These are phyloP conservation scores for Drosophila kuntzei DNA, from an alignment of 2,888 invertebrate genomes.

Conservation along the genomic window DNA sequence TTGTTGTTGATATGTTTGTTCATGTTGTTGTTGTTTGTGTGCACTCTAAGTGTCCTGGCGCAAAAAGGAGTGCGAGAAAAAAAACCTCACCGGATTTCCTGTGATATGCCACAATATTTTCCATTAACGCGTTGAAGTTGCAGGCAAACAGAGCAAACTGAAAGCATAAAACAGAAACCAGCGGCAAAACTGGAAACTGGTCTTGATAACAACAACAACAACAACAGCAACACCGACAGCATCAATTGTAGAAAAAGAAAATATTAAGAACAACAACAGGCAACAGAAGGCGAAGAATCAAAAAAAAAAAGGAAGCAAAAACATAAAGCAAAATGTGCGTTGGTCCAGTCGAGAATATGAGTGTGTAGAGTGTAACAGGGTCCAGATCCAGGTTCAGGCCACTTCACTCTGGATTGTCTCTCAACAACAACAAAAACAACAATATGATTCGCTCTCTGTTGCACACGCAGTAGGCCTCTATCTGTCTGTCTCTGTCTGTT, in stretches of 20 bases:
- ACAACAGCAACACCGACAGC: slow-evolving; percentile 22
- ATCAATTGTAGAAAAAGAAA: slow-evolving; percentile 33
- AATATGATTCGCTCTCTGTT: slow-evolving; percentile 20
- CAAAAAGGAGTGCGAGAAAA: slow-evolving; percentile 66
- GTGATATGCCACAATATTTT: slow-evolving; percentile 83
- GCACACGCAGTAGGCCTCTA: slow-evolving; percentile 15
- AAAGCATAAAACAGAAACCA: slow-evolving; percentile 44
- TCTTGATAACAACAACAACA: slow-evolving; percentile 68
- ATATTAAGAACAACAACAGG: slow-evolving; percentile 42
- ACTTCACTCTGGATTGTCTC: slow-evolving; percentile 57
- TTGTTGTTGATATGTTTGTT: background rate
- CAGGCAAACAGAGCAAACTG: slow-evolving; percentile 61
- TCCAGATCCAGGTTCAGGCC: slow-evolving; percentile 60
- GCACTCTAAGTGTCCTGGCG: slow-evolving; percentile 69
- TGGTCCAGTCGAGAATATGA: slow-evolving; percentile 39
- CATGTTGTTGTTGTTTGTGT: slow-evolving; percentile 26
- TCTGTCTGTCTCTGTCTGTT: background rate
- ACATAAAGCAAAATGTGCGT: slow-evolving; percentile 64
- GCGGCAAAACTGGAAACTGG: slow-evolving; percentile 48
- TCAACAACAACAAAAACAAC: slow-evolving; percentile 6
- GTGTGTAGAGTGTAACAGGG: slow-evolving; percentile 18
- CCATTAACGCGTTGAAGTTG: slow-evolving; percentile 79
- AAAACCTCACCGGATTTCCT: slow-evolving; percentile 81
- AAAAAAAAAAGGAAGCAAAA: slow-evolving; percentile 32
- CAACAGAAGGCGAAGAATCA: slow-evolving; percentile 21